Evolutionary conservation across 1,140 invertebrate species (phyloP).

Genomic region (Orussus abietinus): DNA sequence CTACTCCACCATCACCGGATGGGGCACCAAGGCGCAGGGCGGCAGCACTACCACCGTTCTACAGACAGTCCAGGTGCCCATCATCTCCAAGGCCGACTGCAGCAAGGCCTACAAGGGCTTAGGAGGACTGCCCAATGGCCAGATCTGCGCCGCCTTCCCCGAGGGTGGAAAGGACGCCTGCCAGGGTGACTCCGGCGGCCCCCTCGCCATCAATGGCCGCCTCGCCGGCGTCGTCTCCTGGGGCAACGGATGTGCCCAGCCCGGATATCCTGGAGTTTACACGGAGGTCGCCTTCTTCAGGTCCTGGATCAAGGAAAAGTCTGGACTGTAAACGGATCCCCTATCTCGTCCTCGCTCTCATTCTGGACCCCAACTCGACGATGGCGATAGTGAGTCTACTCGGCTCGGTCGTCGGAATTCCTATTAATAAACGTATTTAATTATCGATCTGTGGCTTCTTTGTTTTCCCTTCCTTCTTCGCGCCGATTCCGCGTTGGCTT

Average conservation of each 20-base stretch:
- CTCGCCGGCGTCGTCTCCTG: slow-evolving; percentile 58
- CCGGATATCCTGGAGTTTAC: slow-evolving; percentile 57
- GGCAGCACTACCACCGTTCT: slow-evolving; percentile 14
- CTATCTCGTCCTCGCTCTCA: no score
- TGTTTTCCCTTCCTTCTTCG: no score
- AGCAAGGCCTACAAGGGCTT: slow-evolving; percentile 19
- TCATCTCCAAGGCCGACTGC: slow-evolving; percentile 23
- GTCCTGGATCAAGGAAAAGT: slow-evolving; percentile 32
- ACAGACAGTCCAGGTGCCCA: slow-evolving; percentile 24
- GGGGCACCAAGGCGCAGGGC: neutral
- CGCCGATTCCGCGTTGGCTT: no score
- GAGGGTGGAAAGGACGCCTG: slow-evolving; percentile 54
- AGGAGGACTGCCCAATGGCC: slow-evolving; percentile 23
- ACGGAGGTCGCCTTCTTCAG: slow-evolving; percentile 47
- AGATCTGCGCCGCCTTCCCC: slow-evolving; percentile 49
- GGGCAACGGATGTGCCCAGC: slow-evolving; percentile 55
- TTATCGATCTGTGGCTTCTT: no score
- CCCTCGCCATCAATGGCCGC: slow-evolving; percentile 41
- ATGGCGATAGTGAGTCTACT: no score
- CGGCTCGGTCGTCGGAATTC: no score
- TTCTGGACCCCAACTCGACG: no score
- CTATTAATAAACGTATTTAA: no score
- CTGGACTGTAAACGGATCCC: no score
- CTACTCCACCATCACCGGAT: slow-evolving; percentile 8
- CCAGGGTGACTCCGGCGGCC: slow-evolving; percentile 54